Evolutionary conservation across 2,113 vertebrate species (phyloP).

Genomic region (Pseudonaja textilis): DNA sequence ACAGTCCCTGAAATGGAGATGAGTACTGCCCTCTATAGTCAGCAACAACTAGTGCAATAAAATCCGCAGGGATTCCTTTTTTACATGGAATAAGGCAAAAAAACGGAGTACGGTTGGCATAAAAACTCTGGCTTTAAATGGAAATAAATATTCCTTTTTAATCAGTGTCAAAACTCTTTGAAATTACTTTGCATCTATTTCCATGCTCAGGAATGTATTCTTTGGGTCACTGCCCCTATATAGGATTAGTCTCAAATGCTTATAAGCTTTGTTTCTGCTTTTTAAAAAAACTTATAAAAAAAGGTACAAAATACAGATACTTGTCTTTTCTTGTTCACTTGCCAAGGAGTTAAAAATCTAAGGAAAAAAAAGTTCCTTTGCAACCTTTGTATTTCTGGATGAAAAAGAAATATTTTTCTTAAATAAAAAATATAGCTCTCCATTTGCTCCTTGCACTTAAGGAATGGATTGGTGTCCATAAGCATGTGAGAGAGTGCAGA

Average conservation of each 20-base stretch:
- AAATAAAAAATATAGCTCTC: slow-evolving; percentile 6
- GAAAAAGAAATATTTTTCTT: slow-evolving; percentile 21
- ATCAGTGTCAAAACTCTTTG: neutral
- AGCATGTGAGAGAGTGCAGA: slow-evolving; percentile 44
- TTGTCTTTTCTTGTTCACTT: neutral
- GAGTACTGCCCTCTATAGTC: neutral
- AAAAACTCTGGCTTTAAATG: slow-evolving; percentile 41
- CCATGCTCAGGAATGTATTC: neutral
- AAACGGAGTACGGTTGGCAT: neutral
- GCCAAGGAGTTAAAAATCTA: neutral
- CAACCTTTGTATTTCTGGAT: slow-evolving; percentile 29
- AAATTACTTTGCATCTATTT: neutral
- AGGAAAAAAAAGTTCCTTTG: slow-evolving; percentile 29
- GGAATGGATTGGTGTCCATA: slow-evolving; percentile 51
- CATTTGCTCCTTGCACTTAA: slow-evolving; percentile 40
- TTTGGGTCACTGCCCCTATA: neutral
- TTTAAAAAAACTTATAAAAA: neutral
- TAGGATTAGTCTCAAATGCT: neutral
- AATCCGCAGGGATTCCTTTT: neutral
- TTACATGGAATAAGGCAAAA: neutral
- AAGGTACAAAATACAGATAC: neutral
- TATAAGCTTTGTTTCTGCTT: neutral
- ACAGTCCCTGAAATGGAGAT: neutral
- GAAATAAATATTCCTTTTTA: slow-evolving; percentile 35
- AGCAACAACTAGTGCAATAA: neutral